Percentiles rank a stretch among this genome's conserved stretches.
Conservation (phyloP, 2,113 vertebrate species). For the Azemiops feae region DNA sequence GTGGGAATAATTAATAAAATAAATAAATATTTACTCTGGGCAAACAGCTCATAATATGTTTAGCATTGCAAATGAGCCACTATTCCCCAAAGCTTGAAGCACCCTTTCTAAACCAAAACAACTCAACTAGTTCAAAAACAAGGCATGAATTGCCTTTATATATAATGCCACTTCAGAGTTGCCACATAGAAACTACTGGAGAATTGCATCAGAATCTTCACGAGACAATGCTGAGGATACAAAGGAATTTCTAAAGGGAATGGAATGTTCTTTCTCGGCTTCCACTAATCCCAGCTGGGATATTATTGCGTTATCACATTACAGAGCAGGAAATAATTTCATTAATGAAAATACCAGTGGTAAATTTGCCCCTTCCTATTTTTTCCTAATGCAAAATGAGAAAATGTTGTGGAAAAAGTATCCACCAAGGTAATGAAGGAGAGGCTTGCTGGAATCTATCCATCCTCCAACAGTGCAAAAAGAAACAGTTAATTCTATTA, state of each 20-base stretch:
- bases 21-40: background rate
- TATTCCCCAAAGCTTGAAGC: background rate
- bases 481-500: slow-evolving; percentile 22
- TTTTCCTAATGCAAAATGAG: background rate
- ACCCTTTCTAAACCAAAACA: background rate
- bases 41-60: background rate
- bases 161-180: background rate
- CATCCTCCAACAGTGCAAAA: slow-evolving; percentile 1
- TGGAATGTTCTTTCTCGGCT: background rate
- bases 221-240: background rate
- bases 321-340: background rate
- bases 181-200: background rate
- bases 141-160: background rate
- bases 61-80: background rate
- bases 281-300: background rate
- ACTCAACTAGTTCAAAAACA: background rate
- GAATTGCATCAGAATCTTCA: background rate
- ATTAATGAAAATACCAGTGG: background rate
- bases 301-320: background rate
- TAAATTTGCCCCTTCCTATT: background rate
- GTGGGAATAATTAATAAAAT: background rate
- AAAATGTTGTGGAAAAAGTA: background rate
- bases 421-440: slow-evolving; percentile 5
- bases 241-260: background rate
- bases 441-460: slow-evolving; percentile 13